Conservation (phyloP, 2,797 vertebrate genomes). For the Leptoclinus maculatus region DNA sequence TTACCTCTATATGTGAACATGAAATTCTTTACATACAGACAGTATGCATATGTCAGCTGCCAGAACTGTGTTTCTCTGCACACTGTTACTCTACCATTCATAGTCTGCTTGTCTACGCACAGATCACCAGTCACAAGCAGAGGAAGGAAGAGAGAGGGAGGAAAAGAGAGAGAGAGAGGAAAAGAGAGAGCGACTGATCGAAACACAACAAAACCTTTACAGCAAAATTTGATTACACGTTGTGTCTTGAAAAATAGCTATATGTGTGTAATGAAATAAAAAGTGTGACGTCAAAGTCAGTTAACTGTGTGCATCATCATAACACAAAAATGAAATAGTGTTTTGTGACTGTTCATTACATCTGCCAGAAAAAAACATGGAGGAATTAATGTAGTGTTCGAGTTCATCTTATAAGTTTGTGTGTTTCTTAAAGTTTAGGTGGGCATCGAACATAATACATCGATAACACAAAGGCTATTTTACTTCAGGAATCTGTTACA, state of each 20-base stretch:
- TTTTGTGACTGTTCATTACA: background rate
- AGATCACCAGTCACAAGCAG: constrained; percentile 23
- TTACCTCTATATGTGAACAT: constrained; percentile 17
- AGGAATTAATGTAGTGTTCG: background rate
- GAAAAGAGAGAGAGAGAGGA: background rate
- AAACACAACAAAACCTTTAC: constrained; percentile 2
- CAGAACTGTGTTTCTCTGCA: constrained; percentile 9
- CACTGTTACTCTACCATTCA: background rate
- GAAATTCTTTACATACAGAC: constrained; percentile 2
- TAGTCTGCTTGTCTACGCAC: background rate
- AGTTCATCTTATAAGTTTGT: background rate
- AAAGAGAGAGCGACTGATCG: no score
- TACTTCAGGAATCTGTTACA: no score
- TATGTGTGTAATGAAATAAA: background rate
- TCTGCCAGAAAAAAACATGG: background rate
- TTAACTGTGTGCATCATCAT: background rate
- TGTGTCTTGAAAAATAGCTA: background rate
- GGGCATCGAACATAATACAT: no score
- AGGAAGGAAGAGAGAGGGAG: constrained; percentile 3
- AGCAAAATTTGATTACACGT: background rate
- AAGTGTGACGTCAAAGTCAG: background rate
- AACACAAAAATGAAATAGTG: background rate
- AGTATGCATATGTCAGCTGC: constrained; percentile 2
- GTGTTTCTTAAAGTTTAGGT: no score
- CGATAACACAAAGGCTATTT: no score